Evolutionary conservation across 2,888 invertebrate genomes (phyloP).

Genomic region (Drosophila neonasuta): DNA sequence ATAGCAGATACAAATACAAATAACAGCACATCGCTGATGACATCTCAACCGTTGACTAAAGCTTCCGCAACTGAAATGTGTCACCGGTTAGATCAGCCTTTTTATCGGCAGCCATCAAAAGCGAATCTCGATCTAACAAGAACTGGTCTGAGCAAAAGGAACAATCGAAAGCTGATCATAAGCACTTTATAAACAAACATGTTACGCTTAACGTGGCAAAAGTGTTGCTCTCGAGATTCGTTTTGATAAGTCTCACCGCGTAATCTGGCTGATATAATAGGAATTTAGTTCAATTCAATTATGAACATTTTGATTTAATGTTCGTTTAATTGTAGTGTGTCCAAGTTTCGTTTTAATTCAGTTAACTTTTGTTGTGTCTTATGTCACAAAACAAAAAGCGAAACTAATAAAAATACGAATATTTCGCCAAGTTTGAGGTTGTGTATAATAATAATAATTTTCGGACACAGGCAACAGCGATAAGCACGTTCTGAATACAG

Average conservation of each 20-base stretch:
- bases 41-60: slow-evolving; percentile 39
- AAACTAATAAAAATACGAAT: slow-evolving; percentile 53
- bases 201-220: neutral
- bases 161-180: neutral
- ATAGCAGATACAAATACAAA: slow-evolving; percentile 30
- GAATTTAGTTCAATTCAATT: neutral
- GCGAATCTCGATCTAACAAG: slow-evolving; percentile 3
- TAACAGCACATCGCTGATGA: slow-evolving; percentile 13
- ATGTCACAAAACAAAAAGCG: slow-evolving; percentile 17
- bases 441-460: slow-evolving; percentile 17
- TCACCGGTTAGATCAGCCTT: slow-evolving; percentile 44
- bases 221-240: too few relatives aligned
- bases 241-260: too few relatives aligned
- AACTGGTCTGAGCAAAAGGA: slow-evolving; percentile 34
- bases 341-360: slow-evolving; percentile 12
- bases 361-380: neutral
- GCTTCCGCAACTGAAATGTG: slow-evolving; percentile 51
- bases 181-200: neutral
- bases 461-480: slow-evolving; percentile 36
- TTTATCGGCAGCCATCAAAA: slow-evolving; percentile 38
- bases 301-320: neutral
- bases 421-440: slow-evolving; percentile 35
- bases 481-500: slow-evolving; percentile 53
- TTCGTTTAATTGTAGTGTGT: slow-evolving; percentile 19
- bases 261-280: neutral